Evolutionary conservation across 2,888 invertebrate genomes (phyloP), one percentile per base, ranked within the genome.

Genomic region (Anoplius nigerrimus): DNA sequence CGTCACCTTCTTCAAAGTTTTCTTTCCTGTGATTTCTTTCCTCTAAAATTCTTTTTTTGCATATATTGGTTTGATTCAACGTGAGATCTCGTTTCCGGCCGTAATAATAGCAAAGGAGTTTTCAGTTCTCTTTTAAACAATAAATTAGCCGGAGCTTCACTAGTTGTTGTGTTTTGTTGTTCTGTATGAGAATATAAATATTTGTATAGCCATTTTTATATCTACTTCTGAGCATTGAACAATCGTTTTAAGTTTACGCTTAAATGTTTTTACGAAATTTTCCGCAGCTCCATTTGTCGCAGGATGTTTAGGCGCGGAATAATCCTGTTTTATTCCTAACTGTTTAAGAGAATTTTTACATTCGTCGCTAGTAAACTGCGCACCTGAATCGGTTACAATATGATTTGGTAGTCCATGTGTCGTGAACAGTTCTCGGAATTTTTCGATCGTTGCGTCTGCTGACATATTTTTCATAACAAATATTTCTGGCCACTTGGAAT

Each of bases 301-400:
- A n/a, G 69, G 74, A 27, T 69, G 74, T 20, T 77, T 75, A 1
- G 76, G 74, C 16, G 75, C 54, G 1, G 69, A 55, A 48, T 54
- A 71, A 22, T 51, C 68, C 24, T 78, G 81, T 2, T 67, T 52
- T n/a, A 78, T 55, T 11, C 74, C 71, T 56, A 56, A 56, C 27
- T 34, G 5, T 18, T 56, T 56, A 8, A 27, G n/a, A 56, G 15
- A 27, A 15, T 13, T 24, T 4, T 8, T n/a, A 18, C 51, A 34
- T 34, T 56, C 56, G n/a, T 21, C 54, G 24, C 59, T 66, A 5
- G 13, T 60, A 18, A 75, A 76, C 1, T 71, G 60, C n/a, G 66
- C 68, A 0, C 73, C 74, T 54, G 76, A 76, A 45, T 78, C 79
- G 0, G 73, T 69, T 0, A 76, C 66, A 2, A 78, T 8, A 3